Evolutionary conservation across 2,888 invertebrate genomes (phyloP).

Genomic region (Trileptium ribeirensis): DNA sequence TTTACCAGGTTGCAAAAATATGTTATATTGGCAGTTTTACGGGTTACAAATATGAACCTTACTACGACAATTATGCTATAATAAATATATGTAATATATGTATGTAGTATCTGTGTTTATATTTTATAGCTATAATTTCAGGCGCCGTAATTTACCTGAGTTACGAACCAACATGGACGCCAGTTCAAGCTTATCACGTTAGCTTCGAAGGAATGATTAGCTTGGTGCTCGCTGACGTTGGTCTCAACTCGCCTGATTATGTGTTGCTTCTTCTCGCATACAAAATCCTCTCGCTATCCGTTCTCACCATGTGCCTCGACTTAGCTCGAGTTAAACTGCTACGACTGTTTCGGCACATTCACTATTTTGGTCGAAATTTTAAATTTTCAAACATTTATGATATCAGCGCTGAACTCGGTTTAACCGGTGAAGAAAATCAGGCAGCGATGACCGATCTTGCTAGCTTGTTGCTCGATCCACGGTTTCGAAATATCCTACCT

Average conservation of each 20-base stretch:
- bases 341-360: conserved; percentile 5
- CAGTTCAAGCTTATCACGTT: conserved; percentile 8
- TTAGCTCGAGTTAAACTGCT: conserved; percentile 13
- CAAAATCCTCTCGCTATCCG: conserved; percentile 12
- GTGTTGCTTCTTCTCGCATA: background rate
- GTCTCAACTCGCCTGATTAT: conserved; percentile 2
- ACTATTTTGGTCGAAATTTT: conserved; percentile 12
- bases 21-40: too few species aligned
- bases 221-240: conserved; percentile 6
- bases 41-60: too few species aligned
- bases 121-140: too few species aligned
- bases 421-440: background rate
- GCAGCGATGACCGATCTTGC: conserved; percentile 12
- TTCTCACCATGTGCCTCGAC: conserved; percentile 14
- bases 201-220: conserved; percentile 15
- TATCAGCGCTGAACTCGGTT: background rate
- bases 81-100: too few species aligned
- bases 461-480: conserved; percentile 10
- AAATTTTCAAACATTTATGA: background rate
- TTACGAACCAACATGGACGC: conserved; percentile 5
- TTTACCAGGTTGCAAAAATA: too few species aligned
- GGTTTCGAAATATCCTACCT: conserved; percentile 10
- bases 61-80: too few species aligned
- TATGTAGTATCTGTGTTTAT: too few species aligned
- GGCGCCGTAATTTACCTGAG: background rate